Evolutionary conservation across 2,797 vertebrate genomes (phyloP), one percentile per base, ranked within the genome.

Genomic region (Mycteria americana): DNA sequence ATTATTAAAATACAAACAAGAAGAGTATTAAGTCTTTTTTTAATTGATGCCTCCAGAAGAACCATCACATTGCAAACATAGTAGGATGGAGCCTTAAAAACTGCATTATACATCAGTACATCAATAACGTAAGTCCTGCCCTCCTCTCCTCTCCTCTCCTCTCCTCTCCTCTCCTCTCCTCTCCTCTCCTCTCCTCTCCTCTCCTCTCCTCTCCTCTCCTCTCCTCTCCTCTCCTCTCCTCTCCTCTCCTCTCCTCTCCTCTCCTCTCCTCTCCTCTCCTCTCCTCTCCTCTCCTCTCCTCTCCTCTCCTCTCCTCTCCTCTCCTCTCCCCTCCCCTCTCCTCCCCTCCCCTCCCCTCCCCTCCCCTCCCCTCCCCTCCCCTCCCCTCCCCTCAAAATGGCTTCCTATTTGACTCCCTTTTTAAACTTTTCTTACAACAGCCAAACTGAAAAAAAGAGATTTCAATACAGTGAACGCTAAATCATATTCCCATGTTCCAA

Each of bases 401-500:
- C 18, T 82, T 77, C 19, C 16, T 43, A 9, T 45, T 53, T 89
- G 4, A 14, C 18, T 77, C 15, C 6, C 2, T 24, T 48, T 72
- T 78, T 84, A 11, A 81, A 23, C 3, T 43, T 70, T 60, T 50
- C 27, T 31, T 88, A 27, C 2, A 64, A 14, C 18, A 76, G 3
- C 1, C 5, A 64, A 69, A n/a, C 25, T 28, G 21, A 1, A 28
- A 65, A 67, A 50, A 30, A 41, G 1, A 14, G 1, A 33, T 54
- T 84, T 87, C 16, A 45, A 6, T 48, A 18, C 5, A 50, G 6
- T 11, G 13, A 80, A 18, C 2, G 8, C 11, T 74, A 39, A 43
- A 37, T 60, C 16, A 21, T 39, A 23, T 70, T 45, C 4, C 6
- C 2, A 0, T 57, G 3, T 65, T 81, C 33, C 24, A 62, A 4